Conservation (phyloP, 1,140 invertebrate genomes). For the Cepaea nemoralis region DNA sequence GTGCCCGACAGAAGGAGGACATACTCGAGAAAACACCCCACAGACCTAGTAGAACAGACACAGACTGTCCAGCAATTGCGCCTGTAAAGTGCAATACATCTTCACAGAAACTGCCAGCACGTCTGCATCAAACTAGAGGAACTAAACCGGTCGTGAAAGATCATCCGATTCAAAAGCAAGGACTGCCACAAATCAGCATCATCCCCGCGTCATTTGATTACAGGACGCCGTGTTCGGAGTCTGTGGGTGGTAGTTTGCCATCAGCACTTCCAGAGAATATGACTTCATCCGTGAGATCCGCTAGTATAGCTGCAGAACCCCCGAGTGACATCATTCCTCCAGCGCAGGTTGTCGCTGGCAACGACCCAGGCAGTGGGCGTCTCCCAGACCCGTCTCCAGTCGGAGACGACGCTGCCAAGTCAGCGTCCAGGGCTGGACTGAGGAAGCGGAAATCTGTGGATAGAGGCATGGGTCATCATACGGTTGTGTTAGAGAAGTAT, state of each 20-base stretch:
- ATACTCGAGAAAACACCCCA: slow-evolving; percentile 13
- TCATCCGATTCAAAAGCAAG: background rate
- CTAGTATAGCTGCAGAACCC: background rate
- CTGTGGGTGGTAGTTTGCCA: background rate
- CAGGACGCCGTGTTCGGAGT: background rate
- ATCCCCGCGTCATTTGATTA: slow-evolving; percentile 1
- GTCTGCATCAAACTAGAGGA: background rate
- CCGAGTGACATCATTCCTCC: background rate
- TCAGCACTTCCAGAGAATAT: background rate
- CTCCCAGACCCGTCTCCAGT: background rate
- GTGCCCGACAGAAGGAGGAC: background rate
- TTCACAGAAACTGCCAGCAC: background rate
- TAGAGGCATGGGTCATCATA: background rate
- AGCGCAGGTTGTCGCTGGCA: background rate
- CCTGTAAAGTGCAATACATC: background rate
- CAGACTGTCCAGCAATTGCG: too few relatives aligned
- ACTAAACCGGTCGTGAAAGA: background rate
- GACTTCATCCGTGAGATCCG: background rate
- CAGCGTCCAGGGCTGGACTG: slow-evolving; percentile 13
- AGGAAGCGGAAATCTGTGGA: slow-evolving; percentile 35
- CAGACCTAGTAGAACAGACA: background rate
- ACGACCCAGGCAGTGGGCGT: background rate
- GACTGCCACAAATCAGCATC: slow-evolving; percentile 30
- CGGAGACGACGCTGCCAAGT: slow-evolving; percentile 6
- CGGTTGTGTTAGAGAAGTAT: slow-evolving; percentile 28